These are phyloP conservation scores for Neotoma lepida DNA, from an alignment of 2,113 vertebrate species.

Conservation along the genomic window DNA sequence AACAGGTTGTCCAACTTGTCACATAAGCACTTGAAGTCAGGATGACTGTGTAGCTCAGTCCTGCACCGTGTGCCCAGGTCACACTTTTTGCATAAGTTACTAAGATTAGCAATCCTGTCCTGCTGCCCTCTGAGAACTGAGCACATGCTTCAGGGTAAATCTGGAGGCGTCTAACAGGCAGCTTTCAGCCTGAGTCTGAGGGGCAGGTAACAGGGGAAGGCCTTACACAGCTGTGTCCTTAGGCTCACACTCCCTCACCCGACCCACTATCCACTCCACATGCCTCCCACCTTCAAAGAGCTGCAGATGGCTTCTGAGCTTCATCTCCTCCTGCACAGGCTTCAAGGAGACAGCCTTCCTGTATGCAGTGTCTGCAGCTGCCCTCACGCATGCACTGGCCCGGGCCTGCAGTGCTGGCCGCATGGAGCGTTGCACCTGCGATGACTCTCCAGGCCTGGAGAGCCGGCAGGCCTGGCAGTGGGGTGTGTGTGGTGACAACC, in stretches of 20 bases:
- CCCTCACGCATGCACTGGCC: constrained; percentile 94
- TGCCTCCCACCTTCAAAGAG: neutral
- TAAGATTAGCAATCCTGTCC: neutral
- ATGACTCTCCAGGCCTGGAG: constrained; percentile 96
- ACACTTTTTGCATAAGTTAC: neutral
- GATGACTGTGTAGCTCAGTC: neutral
- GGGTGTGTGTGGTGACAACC: constrained; percentile 98
- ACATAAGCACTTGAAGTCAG: neutral
- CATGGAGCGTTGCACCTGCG: constrained; percentile 98
- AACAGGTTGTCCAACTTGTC: neutral
- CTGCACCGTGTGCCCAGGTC: neutral
- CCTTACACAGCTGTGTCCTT: no score
- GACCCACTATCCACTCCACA: neutral
- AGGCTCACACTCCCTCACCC: neutral
- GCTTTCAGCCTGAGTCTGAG: neutral
- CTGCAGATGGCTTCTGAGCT: neutral
- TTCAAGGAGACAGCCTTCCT: constrained; percentile 98
- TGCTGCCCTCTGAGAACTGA: neutral
- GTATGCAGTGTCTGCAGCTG: constrained; percentile 93
- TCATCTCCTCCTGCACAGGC: constrained; percentile 83
- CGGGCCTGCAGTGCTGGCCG: constrained; percentile 96
- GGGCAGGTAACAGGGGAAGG: neutral
- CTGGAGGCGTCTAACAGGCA: neutral
- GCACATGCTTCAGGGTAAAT: neutral
- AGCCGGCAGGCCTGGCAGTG: constrained; percentile 98